Conservation (phyloP, 2,797 vertebrate genomes). For the Chromis chromis region DNA sequence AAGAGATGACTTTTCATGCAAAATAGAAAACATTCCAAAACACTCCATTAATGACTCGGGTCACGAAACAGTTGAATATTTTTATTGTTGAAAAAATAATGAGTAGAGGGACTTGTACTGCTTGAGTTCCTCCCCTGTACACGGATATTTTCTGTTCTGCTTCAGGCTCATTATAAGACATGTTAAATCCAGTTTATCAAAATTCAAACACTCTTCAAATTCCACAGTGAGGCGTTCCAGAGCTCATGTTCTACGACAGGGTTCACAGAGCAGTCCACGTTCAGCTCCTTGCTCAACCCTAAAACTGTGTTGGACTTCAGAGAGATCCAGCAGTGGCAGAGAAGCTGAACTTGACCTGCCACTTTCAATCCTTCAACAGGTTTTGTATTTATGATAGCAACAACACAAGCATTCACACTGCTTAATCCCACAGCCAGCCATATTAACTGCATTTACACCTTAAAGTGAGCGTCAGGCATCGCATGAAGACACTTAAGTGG, state of each 20-base stretch:
- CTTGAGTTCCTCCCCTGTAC: slow-evolving; percentile 38
- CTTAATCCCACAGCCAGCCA: background rate
- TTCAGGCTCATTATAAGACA: slow-evolving; percentile 53
- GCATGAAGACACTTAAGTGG: background rate
- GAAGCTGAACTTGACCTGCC: background rate
- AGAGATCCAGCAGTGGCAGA: background rate
- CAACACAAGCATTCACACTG: background rate
- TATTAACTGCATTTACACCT: background rate
- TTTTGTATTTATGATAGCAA: background rate
- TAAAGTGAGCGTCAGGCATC: background rate
- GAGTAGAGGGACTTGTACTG: slow-evolving; percentile 34
- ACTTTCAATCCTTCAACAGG: background rate
- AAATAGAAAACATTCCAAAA: background rate
- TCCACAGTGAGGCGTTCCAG: slow-evolving; percentile 6
- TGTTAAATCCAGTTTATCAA: slow-evolving; percentile 58
- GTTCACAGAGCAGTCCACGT: background rate
- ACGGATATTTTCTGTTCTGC: slow-evolving; percentile 43
- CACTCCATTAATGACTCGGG: background rate
- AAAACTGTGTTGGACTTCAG: background rate
- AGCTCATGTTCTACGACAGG: background rate
- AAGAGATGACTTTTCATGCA: background rate
- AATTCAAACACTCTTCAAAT: slow-evolving; percentile 21
- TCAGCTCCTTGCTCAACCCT: background rate
- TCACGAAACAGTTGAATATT: slow-evolving; percentile 31
- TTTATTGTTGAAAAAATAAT: slow-evolving; percentile 68